A percentile compares a stretch with the other conserved stretches of the same genome.
phyloP scores from a whole-genome alignment of 1,140 invertebrate species.

The Pygmarrhopalites habei region DNA sequence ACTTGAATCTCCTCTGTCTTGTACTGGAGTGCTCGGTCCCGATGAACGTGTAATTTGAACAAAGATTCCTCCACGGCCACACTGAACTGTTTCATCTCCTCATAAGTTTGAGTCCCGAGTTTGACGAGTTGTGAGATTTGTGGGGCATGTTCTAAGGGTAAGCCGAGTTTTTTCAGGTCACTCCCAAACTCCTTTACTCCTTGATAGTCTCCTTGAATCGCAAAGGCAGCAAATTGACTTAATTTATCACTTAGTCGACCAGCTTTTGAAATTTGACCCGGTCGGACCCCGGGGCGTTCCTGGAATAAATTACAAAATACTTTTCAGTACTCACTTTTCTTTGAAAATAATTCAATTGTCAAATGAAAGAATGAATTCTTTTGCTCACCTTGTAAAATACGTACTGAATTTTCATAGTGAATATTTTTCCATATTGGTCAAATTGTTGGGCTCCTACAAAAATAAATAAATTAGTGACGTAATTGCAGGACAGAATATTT shows the following conservation, averaged over 20 bases:
- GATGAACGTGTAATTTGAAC: conserved; percentile 71
- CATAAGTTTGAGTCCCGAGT: conserved; percentile 78
- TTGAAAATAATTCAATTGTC: no score
- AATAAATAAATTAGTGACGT: conserved; percentile 1
- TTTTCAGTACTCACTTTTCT: no score
- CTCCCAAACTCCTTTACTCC: conserved; percentile 86
- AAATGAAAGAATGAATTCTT: no score
- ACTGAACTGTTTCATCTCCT: conserved; percentile 87
- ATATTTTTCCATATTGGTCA: conserved; percentile 98
- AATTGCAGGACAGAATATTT: not conserved
- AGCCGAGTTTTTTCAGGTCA: conserved; percentile 81
- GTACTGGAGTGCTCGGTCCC: conserved; percentile 85
- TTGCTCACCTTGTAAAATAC: conserved; percentile 98
- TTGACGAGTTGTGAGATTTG: conserved; percentile 95
- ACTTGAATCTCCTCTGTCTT: conserved; percentile 98
- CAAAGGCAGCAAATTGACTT: conserved; percentile 87
- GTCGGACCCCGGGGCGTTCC: conserved; percentile 91
- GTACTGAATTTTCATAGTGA: conserved; percentile 96
- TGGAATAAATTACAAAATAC: no score
- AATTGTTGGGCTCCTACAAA: conserved; percentile 81
- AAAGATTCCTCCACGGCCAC: conserved; percentile 80
- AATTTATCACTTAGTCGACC: conserved; percentile 82
- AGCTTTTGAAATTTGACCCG: conserved; percentile 90
- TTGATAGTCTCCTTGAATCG: conserved; percentile 87
- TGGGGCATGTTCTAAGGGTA: conserved; percentile 95